Evolutionary conservation across 2,113 vertebrate genomes (phyloP).

Genomic region (Gavialis gangeticus): DNA sequence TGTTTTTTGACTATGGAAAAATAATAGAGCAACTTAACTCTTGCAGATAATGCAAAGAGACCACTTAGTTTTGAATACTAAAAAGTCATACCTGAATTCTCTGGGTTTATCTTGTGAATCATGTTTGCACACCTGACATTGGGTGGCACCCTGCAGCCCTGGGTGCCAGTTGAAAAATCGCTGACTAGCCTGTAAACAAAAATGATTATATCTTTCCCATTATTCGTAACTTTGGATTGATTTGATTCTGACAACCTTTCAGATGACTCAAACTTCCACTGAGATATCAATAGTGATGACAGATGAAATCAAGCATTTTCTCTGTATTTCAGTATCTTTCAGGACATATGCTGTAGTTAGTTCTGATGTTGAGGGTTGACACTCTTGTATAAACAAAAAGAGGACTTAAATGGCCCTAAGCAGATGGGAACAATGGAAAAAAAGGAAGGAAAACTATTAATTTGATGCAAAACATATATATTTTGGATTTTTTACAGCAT

Average conservation of each 20-base stretch:
- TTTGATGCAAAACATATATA: neutral
- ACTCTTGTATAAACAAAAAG: neutral
- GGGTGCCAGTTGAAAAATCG: no score
- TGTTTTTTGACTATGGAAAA: no score
- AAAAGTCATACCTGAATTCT: no score
- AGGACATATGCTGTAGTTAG: neutral
- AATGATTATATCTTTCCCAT: neutral
- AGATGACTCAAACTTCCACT: neutral
- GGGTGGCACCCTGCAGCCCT: no score
- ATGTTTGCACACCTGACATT: no score
- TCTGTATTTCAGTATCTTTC: neutral
- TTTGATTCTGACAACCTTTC: neutral
- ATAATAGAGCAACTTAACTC: no score
- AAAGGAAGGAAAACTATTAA: neutral
- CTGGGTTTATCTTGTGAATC: no score
- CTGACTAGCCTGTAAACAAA: neutral
- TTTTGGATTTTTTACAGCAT: neutral
- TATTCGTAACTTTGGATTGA: rapidly evolving
- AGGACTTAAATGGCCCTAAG: neutral
- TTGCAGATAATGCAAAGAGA: no score
- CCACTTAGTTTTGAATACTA: no score
- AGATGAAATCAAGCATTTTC: neutral
- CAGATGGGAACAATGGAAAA: neutral
- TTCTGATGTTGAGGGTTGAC: neutral
- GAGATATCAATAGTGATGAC: neutral